A percentile compares a stretch with the other conserved stretches of the same genome.
These are phyloP conservation scores for Choloepus hoffmanni DNA, from an alignment of 2,113 vertebrate genomes.

Conservation along the genomic window DNA sequence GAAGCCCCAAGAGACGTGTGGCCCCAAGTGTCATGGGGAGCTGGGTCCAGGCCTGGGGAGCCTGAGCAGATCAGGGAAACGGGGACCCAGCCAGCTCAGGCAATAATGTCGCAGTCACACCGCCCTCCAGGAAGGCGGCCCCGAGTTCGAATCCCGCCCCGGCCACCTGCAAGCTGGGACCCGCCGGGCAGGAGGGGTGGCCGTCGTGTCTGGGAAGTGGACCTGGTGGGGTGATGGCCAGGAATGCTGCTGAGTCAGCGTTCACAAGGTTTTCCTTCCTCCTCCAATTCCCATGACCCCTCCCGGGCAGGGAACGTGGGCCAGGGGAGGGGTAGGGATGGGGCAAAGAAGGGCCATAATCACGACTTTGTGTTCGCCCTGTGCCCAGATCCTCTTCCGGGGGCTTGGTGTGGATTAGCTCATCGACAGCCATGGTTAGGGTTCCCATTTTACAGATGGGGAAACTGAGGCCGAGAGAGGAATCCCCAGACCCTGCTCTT, in stretches of 20 bases:
- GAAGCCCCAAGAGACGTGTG: neutral
- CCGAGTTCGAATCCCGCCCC: rapidly evolving
- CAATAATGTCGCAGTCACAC: neutral
- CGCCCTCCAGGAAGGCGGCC: rapidly evolving
- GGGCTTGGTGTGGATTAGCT: no score
- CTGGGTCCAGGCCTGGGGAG: neutral
- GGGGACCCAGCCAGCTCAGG: no score
- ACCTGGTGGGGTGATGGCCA: rapidly evolving
- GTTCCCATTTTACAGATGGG: neutral
- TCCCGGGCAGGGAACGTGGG: neutral
- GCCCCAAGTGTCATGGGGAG: neutral
- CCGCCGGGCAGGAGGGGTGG: rapidly evolving
- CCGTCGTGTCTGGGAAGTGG: neutral
- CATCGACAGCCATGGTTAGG: rapidly evolving
- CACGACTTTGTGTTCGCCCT: rapidly evolving
- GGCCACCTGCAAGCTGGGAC: rapidly evolving
- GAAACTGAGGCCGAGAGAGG: neutral
- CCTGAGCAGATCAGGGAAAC: neutral
- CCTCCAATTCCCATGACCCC: neutral
- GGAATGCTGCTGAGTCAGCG: neutral
- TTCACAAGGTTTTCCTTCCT: neutral
- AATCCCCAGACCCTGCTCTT: neutral
- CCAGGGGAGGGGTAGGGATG: neutral
- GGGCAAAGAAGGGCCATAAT: neutral
- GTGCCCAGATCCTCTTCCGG: rapidly evolving